phyloP scores from a whole-genome alignment of 2,888 invertebrate species.

The Capitulum mitella region DNA sequence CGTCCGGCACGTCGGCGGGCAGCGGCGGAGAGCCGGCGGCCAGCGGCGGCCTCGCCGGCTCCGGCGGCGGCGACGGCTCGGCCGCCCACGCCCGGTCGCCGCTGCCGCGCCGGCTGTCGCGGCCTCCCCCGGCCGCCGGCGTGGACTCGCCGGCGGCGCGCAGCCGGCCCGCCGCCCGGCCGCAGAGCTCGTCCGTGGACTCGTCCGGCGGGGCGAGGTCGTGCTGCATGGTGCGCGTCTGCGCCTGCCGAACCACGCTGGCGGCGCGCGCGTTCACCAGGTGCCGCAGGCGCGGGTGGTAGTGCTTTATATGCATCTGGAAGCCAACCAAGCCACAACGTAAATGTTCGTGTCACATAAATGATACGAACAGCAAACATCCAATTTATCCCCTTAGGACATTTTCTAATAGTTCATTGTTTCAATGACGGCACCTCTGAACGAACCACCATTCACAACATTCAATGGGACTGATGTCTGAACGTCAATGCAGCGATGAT shows the following conservation, averaged over 20 bases:
- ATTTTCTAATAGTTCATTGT: too few species aligned
- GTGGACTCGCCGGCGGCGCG: background rate
- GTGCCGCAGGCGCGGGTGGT: constrained; percentile 72
- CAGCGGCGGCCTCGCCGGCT: background rate
- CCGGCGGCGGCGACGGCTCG: background rate
- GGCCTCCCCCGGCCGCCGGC: background rate
- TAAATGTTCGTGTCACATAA: too few species aligned
- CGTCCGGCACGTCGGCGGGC: constrained; percentile 53
- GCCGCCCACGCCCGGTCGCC: background rate
- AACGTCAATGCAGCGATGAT: too few species aligned
- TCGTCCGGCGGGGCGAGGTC: constrained; percentile 42
- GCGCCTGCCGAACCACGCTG: constrained; percentile 76
- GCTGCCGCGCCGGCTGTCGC: background rate
- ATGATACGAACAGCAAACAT: too few species aligned
- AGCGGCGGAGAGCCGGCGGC: background rate
- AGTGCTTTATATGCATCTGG: constrained; percentile 86
- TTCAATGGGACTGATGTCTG: too few species aligned
- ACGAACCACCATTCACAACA: too few species aligned
- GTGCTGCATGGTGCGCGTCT: constrained; percentile 64
- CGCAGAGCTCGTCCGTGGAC: constrained; percentile 26
- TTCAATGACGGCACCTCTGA: too few species aligned
- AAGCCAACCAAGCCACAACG: too few species aligned
- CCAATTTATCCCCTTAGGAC: too few species aligned
- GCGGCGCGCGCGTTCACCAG: constrained; percentile 67
- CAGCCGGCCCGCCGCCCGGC: background rate